A percentile compares a stretch with the other conserved stretches of the same genome.
Evolutionary conservation across 2,888 invertebrate species (phyloP).

Genomic region (Junonia oenone): DNA sequence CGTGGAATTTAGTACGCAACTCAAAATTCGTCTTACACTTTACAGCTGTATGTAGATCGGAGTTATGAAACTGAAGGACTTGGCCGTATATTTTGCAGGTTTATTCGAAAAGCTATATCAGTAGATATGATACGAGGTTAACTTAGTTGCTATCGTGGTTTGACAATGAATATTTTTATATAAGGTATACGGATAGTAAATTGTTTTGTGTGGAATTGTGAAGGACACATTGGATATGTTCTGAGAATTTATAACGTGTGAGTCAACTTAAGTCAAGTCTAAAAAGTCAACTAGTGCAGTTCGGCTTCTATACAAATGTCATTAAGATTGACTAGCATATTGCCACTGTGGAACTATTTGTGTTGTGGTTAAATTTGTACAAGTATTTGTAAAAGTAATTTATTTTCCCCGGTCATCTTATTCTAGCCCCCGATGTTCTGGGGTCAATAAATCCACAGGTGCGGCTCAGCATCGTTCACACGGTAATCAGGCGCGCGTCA

Average conservation of each 20-base stretch:
- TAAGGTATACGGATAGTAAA: no score
- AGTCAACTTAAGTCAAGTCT: no score
- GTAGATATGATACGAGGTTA: constrained; percentile 1
- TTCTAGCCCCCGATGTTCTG: neutral
- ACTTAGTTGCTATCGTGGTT: neutral
- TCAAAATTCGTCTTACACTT: constrained; percentile 64
- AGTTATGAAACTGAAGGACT: constrained; percentile 17
- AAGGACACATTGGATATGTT: no score
- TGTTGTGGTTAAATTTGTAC: no score
- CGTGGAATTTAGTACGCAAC: constrained; percentile 51
- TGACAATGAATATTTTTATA: constrained; percentile 6
- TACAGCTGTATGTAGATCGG: constrained; percentile 54
- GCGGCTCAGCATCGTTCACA: constrained; percentile 26
- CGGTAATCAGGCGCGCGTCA: constrained; percentile 38
- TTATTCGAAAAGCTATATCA: constrained; percentile 12
- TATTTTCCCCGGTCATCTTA: neutral
- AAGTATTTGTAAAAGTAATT: no score
- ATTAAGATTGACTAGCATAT: no score
- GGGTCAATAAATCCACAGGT: constrained; percentile 27
- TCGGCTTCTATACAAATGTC: no score
- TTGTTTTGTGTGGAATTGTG: no score
- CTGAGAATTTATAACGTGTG: no score
- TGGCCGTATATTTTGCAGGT: constrained; percentile 15
- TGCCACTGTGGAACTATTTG: no score
- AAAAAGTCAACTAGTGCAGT: no score